Base-by-base conservation (phyloP, 2,797 vertebrate genomes). In the Coendou prehensilis region DNA sequence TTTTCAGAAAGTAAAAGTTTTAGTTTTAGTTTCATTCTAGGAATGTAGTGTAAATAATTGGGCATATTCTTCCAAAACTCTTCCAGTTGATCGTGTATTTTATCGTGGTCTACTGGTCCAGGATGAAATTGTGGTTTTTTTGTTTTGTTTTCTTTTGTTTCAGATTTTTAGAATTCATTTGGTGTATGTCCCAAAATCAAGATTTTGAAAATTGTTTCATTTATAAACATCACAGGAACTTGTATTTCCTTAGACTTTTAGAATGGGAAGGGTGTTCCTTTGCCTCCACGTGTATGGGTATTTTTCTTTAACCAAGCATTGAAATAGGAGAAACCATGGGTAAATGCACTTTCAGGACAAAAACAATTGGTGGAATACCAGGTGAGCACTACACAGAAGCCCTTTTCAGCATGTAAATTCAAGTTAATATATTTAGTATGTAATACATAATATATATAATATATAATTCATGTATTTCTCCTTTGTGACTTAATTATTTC, bases 401-500 rank as follows among this genome's bases (percentile, higher is more conserved):
- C 30, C 9, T 81, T 81, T 92, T 75, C 8, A 37, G 50, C 45
- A 75, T 67, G 28, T 75, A 81, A 63, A 50, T 20, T 73, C 37
- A 78, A 9, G 2, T 41, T 57, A 52, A 75, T 75, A 76, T 28
- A 22, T 80, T 75, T 81, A 91, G 20, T 88, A 26, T 41, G 5
- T 78, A 69, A 54, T 75, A 28, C 10, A 28, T 47, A 75, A 13
- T 47, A 47, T 37, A 69, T 13, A 14, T 76, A 76, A 76, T 76
- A 22, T 9, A 75, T 75, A 26, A 71, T n/a, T 92, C 64, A 52
- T 67, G 5, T 88, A 28, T 92, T 94, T 75, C 57, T 75, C 41
- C 14, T 50, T 85, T 89, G 41, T 67, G 50, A 85, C 57, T 76
- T 87, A 76, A 30, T 89, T 94, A 13, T 92, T 59, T 78, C 23